Evolutionary conservation across 2,888 invertebrate species (phyloP).

Genomic region (Stenurella melanura): DNA sequence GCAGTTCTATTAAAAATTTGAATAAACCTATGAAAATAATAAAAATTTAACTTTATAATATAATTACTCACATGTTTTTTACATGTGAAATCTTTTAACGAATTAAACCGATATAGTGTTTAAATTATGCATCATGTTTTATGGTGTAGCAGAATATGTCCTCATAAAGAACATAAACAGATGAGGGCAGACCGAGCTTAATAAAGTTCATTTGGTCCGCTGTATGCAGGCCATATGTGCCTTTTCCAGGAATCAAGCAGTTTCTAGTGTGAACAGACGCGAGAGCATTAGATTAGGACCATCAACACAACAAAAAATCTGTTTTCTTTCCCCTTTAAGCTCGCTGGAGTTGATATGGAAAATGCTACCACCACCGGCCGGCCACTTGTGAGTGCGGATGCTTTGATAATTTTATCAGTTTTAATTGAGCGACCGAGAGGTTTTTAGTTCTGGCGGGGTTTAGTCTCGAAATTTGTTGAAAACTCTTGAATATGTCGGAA

Average conservation of each 20-base stretch:
- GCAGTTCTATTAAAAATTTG: too few species aligned
- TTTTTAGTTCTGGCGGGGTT: not conserved
- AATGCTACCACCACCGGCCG: constrained; percentile 7
- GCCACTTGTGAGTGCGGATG: not conserved
- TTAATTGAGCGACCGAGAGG: not conserved
- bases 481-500: too few species aligned
- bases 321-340: constrained; percentile 42
- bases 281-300: constrained; percentile 53
- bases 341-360: constrained; percentile 14
- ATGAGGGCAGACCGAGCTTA: constrained; percentile 9
- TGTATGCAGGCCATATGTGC: constrained; percentile 60
- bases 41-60: too few species aligned
- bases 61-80: too few species aligned
- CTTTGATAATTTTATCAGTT: not conserved
- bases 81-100: not conserved
- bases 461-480: not conserved
- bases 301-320: constrained; percentile 55
- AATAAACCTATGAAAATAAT: too few species aligned
- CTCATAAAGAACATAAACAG: constrained; percentile 5
- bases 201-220: constrained; percentile 50
- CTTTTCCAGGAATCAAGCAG: constrained; percentile 59
- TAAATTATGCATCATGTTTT: not conserved
- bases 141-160: not conserved
- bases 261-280: constrained; percentile 59
- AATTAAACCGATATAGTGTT: not conserved